Evolutionary conservation across 2,888 invertebrate genomes (phyloP).

Genomic region (Drosophila nigricruria): DNA sequence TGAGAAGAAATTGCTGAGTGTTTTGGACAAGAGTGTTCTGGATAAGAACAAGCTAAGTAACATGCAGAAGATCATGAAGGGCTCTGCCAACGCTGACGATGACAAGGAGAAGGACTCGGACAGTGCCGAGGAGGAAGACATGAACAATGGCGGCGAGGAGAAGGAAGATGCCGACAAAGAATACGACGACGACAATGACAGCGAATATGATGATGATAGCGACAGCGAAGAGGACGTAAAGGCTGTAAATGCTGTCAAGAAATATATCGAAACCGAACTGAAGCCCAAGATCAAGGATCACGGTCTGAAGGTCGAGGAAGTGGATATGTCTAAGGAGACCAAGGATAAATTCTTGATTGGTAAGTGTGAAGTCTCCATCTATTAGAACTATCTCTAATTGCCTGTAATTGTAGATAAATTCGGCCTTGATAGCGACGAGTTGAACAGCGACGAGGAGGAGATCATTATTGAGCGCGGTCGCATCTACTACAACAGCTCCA

Average conservation of each 20-base stretch:
- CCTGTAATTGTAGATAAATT: slow-evolving; percentile 75
- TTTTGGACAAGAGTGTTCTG: slow-evolving; percentile 75
- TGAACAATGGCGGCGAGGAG: slow-evolving; percentile 78
- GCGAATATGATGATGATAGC: slow-evolving; percentile 72
- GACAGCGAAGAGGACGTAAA: slow-evolving; percentile 59
- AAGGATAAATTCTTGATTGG: slow-evolving; percentile 81
- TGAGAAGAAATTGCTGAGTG: slow-evolving; percentile 72
- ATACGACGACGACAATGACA: slow-evolving; percentile 41
- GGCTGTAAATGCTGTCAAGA: slow-evolving; percentile 29
- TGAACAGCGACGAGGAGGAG: slow-evolving; percentile 79
- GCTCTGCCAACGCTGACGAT: slow-evolving; percentile 55
- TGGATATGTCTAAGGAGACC: slow-evolving; percentile 81
- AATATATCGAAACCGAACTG: slow-evolving; percentile 51
- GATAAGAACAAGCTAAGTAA: slow-evolving; percentile 71
- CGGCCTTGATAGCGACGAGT: slow-evolving; percentile 71
- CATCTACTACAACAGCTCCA: slow-evolving; percentile 86
- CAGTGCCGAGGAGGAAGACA: slow-evolving; percentile 72
- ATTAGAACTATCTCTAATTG: neutral
- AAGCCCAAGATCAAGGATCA: slow-evolving; percentile 74
- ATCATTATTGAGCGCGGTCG: slow-evolving; percentile 84
- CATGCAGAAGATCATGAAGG: slow-evolving; percentile 78
- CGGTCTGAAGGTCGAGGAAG: slow-evolving; percentile 81
- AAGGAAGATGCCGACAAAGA: slow-evolving; percentile 74
- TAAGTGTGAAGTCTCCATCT: slow-evolving; percentile 48
- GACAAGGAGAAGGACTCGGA: slow-evolving; percentile 46